A percentile compares a stretch with the other conserved stretches of the same genome.
phyloP scores from a whole-genome alignment of 1,140 invertebrate species.

The Armadillidium nasatum region DNA sequence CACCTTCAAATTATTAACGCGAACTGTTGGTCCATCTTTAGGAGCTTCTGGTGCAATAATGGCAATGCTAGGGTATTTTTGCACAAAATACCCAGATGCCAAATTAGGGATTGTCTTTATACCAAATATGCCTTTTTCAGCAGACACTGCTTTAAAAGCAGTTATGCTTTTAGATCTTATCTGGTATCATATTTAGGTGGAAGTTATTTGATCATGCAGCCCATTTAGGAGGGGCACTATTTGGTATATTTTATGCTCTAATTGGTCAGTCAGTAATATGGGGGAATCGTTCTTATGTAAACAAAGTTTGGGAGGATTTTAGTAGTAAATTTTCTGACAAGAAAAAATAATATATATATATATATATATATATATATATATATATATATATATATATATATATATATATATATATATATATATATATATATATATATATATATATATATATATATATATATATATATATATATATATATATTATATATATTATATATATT shows the following conservation, averaged over 20 bases:
- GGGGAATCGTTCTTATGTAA: not conserved
- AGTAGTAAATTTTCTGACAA: not conserved
- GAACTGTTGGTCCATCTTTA: slow-evolving; percentile 67
- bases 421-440: too few relatives aligned
- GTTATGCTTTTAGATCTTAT: slow-evolving; percentile 74
- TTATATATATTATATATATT: too few relatives aligned
- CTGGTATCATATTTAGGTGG: slow-evolving; percentile 81
- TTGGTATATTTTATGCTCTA: slow-evolving; percentile 67
- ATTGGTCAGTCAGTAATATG: slow-evolving; percentile 36
- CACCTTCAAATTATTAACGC: slow-evolving; percentile 66
- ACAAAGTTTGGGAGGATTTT: not conserved
- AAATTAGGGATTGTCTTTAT: slow-evolving; percentile 83
- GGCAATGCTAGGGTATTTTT: slow-evolving; percentile 79
- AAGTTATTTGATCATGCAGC: slow-evolving; percentile 94
- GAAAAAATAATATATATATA: not conserved
- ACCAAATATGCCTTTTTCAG: slow-evolving; percentile 80
- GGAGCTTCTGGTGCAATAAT: slow-evolving; percentile 94
- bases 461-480: too few relatives aligned
- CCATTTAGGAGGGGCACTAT: slow-evolving; percentile 87
- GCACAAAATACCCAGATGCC: slow-evolving; percentile 77
- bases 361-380: too few relatives aligned
- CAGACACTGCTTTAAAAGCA: slow-evolving; percentile 74
- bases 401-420: too few relatives aligned
- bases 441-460: too few relatives aligned
- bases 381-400: too few relatives aligned